Percentiles rank a stretch among this genome's conserved stretches.
phyloP scores from a whole-genome alignment of 2,113 vertebrate species.

The Phasianus colchicus region DNA sequence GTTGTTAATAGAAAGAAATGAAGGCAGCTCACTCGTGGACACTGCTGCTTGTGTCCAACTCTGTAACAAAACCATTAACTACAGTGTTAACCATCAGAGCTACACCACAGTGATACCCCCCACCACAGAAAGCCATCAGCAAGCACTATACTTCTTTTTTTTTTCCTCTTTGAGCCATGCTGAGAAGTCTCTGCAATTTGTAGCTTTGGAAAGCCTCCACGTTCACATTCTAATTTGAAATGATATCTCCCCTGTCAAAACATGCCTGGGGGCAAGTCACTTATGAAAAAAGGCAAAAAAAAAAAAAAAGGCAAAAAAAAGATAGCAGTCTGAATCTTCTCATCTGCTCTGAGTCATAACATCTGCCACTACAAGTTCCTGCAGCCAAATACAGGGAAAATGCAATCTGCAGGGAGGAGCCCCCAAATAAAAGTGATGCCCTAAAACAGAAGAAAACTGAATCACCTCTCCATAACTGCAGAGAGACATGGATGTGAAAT shows the following conservation, averaged over 20 bases:
- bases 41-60: neutral
- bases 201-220: conserved; percentile 28
- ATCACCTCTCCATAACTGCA: neutral
- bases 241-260: conserved; percentile 50
- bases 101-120: neutral
- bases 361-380: neutral
- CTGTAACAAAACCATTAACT: neutral
- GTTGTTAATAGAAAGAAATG: neutral
- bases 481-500: neutral
- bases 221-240: conserved; percentile 49
- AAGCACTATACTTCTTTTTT: neutral
- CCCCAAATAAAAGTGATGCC: neutral
- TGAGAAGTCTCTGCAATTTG: conserved; percentile 39
- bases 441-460: neutral
- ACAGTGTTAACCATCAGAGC: neutral
- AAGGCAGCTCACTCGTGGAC: neutral
- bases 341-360: conserved; percentile 42
- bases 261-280: conserved; percentile 22
- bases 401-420: neutral
- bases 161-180: neutral
- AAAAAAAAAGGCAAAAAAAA: neutral
- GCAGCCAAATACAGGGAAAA: neutral
- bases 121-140: neutral
- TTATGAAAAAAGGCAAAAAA: neutral
- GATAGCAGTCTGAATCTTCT: neutral